Evolutionary conservation across 1,140 invertebrate genomes (phyloP).

Genomic region (Drosophila arawakana): DNA sequence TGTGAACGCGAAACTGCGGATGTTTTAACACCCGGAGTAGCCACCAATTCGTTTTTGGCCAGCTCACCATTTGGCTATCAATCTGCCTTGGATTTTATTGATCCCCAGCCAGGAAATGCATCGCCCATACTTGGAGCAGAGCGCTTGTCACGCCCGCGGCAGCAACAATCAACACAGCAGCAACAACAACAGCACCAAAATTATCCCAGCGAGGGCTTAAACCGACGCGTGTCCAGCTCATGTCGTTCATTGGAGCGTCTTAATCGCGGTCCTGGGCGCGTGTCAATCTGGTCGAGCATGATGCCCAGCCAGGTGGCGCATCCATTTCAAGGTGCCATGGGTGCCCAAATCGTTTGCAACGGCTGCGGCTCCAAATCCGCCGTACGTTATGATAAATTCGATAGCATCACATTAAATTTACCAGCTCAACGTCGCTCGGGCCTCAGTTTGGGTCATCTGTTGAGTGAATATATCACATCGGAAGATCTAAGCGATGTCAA

Average conservation of each 20-base stretch:
- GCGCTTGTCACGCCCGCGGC: slow-evolving; percentile 61
- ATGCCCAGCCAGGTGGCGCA: slow-evolving; percentile 85
- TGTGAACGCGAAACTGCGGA: slow-evolving; percentile 72
- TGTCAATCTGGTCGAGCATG: slow-evolving; percentile 84
- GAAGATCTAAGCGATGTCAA: slow-evolving; percentile 93
- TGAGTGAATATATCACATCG: slow-evolving; percentile 92
- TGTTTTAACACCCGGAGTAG: slow-evolving; percentile 44
- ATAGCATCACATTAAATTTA: slow-evolving; percentile 92
- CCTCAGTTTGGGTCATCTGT: slow-evolving; percentile 86
- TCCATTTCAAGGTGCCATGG: slow-evolving; percentile 92
- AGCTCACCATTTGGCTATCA: slow-evolving; percentile 61
- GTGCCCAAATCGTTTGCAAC: slow-evolving; percentile 93
- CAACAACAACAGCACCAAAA: slow-evolving; percentile 29
- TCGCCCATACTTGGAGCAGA: slow-evolving; percentile 52
- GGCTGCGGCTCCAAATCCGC: slow-evolving; percentile 92
- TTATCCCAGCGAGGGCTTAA: slow-evolving; percentile 57
- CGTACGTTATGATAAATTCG: slow-evolving; percentile 95
- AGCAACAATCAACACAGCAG: slow-evolving; percentile 41
- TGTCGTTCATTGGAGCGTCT: slow-evolving; percentile 84
- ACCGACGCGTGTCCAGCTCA: slow-evolving; percentile 71
- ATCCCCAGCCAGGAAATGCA: slow-evolving; percentile 36
- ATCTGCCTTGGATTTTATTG: slow-evolving; percentile 37
- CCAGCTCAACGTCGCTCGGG: slow-evolving; percentile 85
- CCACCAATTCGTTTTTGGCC: slow-evolving; percentile 19
- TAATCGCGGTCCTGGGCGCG: slow-evolving; percentile 78